These are phyloP conservation scores for Tragulus kanchil DNA, from an alignment of 2,113 vertebrate genomes.

Conservation along the genomic window DNA sequence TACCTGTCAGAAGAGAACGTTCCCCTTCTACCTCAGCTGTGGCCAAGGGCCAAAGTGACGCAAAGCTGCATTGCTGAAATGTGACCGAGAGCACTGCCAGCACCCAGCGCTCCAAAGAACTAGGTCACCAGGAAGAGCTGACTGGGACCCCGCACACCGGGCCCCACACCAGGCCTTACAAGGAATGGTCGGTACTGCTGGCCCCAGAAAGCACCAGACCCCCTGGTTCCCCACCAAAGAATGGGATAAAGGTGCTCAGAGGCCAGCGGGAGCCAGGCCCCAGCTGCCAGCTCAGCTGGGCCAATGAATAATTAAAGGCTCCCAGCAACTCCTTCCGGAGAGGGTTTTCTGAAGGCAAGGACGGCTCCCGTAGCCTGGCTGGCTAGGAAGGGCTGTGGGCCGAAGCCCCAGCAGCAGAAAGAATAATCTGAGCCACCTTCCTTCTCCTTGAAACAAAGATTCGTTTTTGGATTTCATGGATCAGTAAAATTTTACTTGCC, in stretches of 20 bases:
- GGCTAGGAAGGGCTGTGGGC: not conserved
- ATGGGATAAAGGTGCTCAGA: constrained; percentile 61
- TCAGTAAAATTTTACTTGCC: not conserved
- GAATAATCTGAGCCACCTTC: not conserved
- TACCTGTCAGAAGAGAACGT: not conserved
- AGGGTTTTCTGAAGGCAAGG: constrained; percentile 75
- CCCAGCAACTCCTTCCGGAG: constrained; percentile 64
- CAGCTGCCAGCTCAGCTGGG: constrained; percentile 76
- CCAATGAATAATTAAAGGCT: constrained; percentile 85
- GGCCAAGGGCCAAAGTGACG: not conserved
- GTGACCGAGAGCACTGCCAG: not conserved
- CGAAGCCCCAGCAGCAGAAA: not conserved
- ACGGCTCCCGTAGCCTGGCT: constrained; percentile 71
- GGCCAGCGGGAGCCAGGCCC: constrained; percentile 63
- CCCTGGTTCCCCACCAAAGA: constrained; percentile 47
- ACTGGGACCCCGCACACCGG: not conserved
- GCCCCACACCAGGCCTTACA: not conserved
- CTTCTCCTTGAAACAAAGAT: not conserved
- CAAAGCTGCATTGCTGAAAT: not conserved
- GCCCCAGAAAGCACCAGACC: not conserved
- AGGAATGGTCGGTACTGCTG: not conserved
- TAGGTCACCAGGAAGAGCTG: not conserved
- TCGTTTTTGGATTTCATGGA: not conserved
- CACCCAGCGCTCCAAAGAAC: not conserved
- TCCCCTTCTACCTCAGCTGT: not conserved